Conservation (phyloP, 2,888 invertebrate genomes). For the Boloria euphrosyne region DNA sequence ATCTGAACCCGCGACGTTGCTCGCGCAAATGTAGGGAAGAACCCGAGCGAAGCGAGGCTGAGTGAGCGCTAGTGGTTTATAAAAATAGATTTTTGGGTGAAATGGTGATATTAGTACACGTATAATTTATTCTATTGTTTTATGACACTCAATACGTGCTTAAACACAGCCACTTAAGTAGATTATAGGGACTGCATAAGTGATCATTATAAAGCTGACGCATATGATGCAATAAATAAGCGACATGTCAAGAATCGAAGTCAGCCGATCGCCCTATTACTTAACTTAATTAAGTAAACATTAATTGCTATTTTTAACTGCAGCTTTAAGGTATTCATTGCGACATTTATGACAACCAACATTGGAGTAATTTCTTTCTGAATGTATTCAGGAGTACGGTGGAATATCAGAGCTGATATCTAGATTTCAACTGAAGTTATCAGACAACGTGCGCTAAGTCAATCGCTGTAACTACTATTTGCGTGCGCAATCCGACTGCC, state of each 20-base stretch:
- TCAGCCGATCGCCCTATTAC: too few species aligned
- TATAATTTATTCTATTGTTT: slow-evolving; percentile 9
- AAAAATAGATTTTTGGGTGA: neutral
- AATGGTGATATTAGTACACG: neutral
- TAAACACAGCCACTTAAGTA: slow-evolving; percentile 7
- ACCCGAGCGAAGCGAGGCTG: too few species aligned
- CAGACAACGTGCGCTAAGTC: slow-evolving; percentile 70
- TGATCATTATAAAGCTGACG: neutral
- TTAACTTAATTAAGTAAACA: too few species aligned
- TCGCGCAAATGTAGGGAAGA: too few species aligned
- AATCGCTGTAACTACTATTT: slow-evolving; percentile 71
- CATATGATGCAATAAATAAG: neutral
- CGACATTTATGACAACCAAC: slow-evolving; percentile 25
- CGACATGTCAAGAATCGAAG: slow-evolving; percentile 21
- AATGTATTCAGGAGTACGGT: slow-evolving; percentile 17
- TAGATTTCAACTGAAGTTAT: slow-evolving; percentile 45
- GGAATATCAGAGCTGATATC: slow-evolving; percentile 24
- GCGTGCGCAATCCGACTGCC: slow-evolving; percentile 60
- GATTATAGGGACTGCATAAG: slow-evolving; percentile 10
- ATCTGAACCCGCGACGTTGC: too few species aligned
- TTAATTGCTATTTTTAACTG: too few species aligned
- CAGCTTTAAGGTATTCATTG: too few species aligned
- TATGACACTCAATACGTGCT: slow-evolving; percentile 3
- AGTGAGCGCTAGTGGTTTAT: neutral
- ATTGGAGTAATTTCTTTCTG: slow-evolving; percentile 19